These are phyloP conservation scores for Diplosoma virens DNA, from an alignment of 23 tunicate species.

Conservation along the genomic window DNA sequence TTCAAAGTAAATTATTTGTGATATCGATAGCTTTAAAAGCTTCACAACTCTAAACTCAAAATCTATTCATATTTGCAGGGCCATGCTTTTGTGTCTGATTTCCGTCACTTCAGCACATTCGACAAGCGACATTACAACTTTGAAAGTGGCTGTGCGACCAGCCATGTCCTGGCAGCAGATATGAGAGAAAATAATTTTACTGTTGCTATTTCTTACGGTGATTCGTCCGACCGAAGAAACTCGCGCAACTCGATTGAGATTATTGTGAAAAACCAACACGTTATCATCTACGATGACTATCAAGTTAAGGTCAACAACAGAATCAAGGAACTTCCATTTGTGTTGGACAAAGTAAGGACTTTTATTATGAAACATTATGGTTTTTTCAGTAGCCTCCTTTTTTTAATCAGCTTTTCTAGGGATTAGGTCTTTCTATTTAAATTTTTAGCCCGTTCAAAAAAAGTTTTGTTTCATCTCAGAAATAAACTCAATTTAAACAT, in stretches of 20 bases:
- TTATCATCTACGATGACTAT: constrained; percentile 29
- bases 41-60: neutral
- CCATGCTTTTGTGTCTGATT: constrained; percentile 77
- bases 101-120: constrained; percentile 94
- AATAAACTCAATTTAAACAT: no score
- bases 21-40: neutral
- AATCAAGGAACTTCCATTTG: constrained; percentile 33
- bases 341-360: constrained; percentile 29
- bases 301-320: constrained; percentile 30
- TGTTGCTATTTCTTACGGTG: constrained; percentile 63
- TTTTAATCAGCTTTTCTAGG: no score
- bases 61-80: constrained; percentile 44
- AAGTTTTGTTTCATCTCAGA: no score
- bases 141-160: constrained; percentile 71
- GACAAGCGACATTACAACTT: constrained; percentile 69
- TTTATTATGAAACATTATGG: neutral
- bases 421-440: no score
- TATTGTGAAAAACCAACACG: constrained; percentile 35
- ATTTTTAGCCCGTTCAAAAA: no score
- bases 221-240: neutral
- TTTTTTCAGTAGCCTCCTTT: no score
- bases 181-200: constrained; percentile 60
- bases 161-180: constrained; percentile 69
- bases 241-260: constrained; percentile 35
- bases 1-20: constrained; percentile 94